phyloP scores from a whole-genome alignment of 35 echinoderm and acorn worm genomes.

The Holothuria glaberrima region DNA sequence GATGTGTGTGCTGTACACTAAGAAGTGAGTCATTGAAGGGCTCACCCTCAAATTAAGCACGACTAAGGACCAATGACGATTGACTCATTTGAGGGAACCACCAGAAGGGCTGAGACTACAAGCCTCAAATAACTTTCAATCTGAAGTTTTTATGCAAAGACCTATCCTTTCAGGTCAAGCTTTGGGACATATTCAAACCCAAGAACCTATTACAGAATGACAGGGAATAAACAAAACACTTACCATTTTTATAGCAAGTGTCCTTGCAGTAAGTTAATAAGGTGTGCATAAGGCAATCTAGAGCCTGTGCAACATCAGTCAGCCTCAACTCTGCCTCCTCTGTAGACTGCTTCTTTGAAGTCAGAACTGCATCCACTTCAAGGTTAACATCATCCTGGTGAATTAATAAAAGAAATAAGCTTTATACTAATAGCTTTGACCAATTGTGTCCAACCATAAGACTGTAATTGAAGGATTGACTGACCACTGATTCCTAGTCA shows the following conservation, averaged over 20 bases:
- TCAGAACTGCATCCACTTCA: neutral
- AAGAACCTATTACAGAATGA: neutral
- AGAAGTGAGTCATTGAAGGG: neutral
- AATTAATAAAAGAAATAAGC: neutral
- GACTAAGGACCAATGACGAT: neutral
- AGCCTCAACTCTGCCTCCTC: neutral
- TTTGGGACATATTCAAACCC: neutral
- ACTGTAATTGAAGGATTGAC: too few relatives aligned
- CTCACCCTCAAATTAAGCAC: conserved; percentile 8
- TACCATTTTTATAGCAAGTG: conserved; percentile 65
- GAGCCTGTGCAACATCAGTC: conserved; percentile 60
- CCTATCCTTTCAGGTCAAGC: neutral
- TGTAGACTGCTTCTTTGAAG: neutral
- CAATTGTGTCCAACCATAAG: too few relatives aligned
- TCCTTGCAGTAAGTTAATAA: conserved; percentile 64
- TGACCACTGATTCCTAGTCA: too few relatives aligned
- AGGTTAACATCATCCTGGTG: conserved; percentile 25
- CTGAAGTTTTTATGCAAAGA: too few relatives aligned
- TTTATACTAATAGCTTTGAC: too few relatives aligned
- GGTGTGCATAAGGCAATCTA: conserved; percentile 68
- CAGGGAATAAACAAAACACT: neutral
- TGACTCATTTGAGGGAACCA: too few relatives aligned
- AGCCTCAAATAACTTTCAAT: too few relatives aligned
- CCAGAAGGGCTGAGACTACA: too few relatives aligned
- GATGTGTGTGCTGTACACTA: conserved; percentile 35